Evolutionary conservation across 2,113 vertebrate species (phyloP), one percentile per base, ranked within the genome.

Genomic region (Leuciscus idus): DNA sequence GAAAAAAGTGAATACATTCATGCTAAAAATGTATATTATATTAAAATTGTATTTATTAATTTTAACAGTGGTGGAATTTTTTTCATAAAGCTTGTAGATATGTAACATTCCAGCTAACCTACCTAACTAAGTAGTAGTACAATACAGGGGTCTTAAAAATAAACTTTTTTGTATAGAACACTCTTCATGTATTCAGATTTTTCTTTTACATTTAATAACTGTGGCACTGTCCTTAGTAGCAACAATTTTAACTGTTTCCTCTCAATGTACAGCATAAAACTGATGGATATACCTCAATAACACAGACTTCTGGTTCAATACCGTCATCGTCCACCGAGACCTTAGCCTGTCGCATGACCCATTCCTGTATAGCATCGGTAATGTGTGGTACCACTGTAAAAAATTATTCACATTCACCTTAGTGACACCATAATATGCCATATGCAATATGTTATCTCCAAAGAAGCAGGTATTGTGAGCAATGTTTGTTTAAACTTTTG

Each of bases 321-420:
- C 94, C 96, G 23, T 99, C 97, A 43, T 96, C 97, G 17, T 99
- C 98, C 1, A 99, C 98, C 7, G 97, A 96, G 33, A 99, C 96
- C 68, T 75, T 93, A 0, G 98, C 97, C 91, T 99, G 98, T n/a
- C 95, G 95, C 95, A 98, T 96, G 0, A 99, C 97, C 98, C 98
- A 97, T 66, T 99, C 98, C 90, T 99, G 98, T 86, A 99, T 97
- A 3, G 98, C 97, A 87, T 99, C 97, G 21, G 98, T 99, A 92
- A 99, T 99, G 89, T 99, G 98, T 73, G 98, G 98, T 26, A 99
- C 98, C 87, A 99, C 98, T 99, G 90, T 1, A 89, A 70, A 88
- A 10, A 92, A 87, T 86, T 86, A n/a, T 0, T 62, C 21, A 81
- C 3, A 86, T 39, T 73, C 55, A 43, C 23, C 55, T 43, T 61